Base-by-base conservation (phyloP, 2,888 invertebrate genomes). In the Drosophila mercatorum region DNA sequence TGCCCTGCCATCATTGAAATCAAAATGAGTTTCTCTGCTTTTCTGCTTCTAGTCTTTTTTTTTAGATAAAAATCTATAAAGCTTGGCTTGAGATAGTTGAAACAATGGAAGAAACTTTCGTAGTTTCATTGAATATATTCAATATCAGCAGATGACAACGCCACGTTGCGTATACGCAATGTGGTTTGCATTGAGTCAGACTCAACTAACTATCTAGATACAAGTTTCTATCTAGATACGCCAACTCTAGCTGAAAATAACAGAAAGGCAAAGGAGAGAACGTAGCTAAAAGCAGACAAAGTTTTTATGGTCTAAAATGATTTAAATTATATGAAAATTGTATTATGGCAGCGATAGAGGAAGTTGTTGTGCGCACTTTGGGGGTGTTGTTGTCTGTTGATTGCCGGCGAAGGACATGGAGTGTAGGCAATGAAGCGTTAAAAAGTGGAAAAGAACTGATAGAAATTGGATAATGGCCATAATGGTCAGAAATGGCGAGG, bases 311-410 rank as follows among this genome's bases (percentile, higher is more conserved):
- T n/a, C 68, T 60, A 83, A 80, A 87, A 83, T 81, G 81, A 87
- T 83, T 83, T 83, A 83, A 87, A 83, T 83, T 83, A 83, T 81
- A 83, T 81, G 87, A 79, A 83, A 83, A 87, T 83, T 79, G 83
- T 85, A 82, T 79, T 77, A 82, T 77, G 71, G 51, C 61, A 26
- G 40, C 58, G 28, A 34, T 44, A 46, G 46, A 62, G 61, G 58
- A 58, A 72, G 57, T 58, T 71, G 53, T 61, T 60, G 41, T 53
- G 60, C 41, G 56, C 68, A 22, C 22, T 22, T 22, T 22, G 52
- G 38, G 44, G 36, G 12, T 47, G 47, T 8, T 17, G 38, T 11
- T 31, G 40, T 12, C 17, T 5, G 47, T 47, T 49, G 47, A 34
- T 31, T 59, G 59, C 40, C 59, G 49, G 11, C 3, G 36, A 6